A percentile compares a stretch with the other conserved stretches of the same genome.
Evolutionary conservation across 2,797 vertebrate genomes (phyloP).

Genomic region (Neomorphus geoffroyi): DNA sequence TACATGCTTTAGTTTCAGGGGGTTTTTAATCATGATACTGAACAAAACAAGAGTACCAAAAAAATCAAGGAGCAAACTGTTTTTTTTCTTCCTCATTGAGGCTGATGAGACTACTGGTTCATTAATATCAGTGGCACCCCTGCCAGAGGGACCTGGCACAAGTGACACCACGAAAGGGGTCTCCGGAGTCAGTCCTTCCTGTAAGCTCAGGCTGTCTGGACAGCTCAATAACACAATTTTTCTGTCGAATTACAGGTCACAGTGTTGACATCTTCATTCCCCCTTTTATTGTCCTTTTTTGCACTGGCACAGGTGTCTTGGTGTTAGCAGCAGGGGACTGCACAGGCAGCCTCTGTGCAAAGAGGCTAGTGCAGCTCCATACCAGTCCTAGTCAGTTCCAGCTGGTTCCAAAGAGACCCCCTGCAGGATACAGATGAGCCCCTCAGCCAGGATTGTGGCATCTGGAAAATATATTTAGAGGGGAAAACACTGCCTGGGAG

Average conservation of each 20-base stretch:
- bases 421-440: not conserved
- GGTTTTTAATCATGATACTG: not conserved
- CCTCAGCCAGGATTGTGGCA: not conserved
- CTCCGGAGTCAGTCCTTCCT: not conserved
- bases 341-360: not conserved
- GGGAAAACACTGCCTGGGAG: not conserved
- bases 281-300: not conserved
- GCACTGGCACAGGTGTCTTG: not conserved
- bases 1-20: not conserved
- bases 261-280: rapidly evolving
- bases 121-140: not conserved
- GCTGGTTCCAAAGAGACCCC: rapidly evolving
- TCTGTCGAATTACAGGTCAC: not conserved
- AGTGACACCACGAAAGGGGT: not conserved
- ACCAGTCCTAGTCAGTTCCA: rapidly evolving
- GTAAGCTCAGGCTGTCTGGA: no score
- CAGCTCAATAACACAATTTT: not conserved
- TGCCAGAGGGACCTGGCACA: not conserved
- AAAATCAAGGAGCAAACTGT: rapidly evolving
- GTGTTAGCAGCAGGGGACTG: rapidly evolving
- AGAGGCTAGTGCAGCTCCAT: rapidly evolving
- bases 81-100: not conserved
- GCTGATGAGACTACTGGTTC: not conserved
- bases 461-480: not conserved
- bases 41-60: not conserved